Percentiles rank a stretch among this genome's conserved stretches.
phyloP scores from a whole-genome alignment of 2,797 vertebrate genomes.

The Coreius guichenoti region DNA sequence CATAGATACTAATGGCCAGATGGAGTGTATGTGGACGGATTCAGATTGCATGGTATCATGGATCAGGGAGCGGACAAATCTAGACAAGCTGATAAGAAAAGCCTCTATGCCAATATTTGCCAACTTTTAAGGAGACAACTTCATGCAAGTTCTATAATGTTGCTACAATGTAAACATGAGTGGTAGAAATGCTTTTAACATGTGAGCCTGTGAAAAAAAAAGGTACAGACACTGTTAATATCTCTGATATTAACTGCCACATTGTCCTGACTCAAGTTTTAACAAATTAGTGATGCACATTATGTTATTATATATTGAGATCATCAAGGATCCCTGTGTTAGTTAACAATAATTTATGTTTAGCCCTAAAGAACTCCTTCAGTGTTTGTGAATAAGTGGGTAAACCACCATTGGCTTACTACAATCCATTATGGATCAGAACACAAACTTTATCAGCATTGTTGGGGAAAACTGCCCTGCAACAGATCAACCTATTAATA shows the following conservation, averaged over 20 bases:
- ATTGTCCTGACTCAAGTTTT: neutral
- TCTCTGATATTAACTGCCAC: neutral
- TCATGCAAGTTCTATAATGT: neutral
- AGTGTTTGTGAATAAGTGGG: neutral
- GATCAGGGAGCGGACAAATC: neutral
- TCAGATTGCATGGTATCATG: neutral
- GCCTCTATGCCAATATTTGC: neutral
- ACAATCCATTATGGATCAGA: neutral
- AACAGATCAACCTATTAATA: constrained; percentile 59
- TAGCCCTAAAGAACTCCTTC: neutral
- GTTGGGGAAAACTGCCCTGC: neutral
- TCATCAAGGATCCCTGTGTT: neutral
- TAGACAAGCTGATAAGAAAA: constrained; percentile 14
- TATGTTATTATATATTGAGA: neutral
- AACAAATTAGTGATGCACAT: constrained; percentile 1
- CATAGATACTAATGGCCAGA: constrained; percentile 11
- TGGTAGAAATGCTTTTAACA: neutral
- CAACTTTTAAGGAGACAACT: neutral
- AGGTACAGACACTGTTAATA: neutral
- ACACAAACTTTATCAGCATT: neutral
- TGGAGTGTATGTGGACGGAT: neutral
- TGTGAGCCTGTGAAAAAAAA: neutral
- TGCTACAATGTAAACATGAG: neutral
- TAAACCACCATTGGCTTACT: constrained; percentile 15
- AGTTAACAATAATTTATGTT: neutral